Base-by-base conservation (phyloP, 2,113 vertebrate species). In the Oryzias curvinotus region DNA sequence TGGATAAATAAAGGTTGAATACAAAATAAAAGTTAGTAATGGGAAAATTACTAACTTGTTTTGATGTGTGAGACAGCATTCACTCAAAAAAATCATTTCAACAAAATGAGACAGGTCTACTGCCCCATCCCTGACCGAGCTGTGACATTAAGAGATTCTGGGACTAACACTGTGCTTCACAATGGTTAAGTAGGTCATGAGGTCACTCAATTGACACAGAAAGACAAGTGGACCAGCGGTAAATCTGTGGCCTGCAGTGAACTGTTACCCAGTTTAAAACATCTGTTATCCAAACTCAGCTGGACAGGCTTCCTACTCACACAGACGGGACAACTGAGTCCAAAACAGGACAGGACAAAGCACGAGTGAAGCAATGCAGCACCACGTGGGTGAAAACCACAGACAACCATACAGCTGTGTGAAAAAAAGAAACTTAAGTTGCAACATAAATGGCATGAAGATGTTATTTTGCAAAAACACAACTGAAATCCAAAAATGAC, bases 131-230 rank as follows among this genome's bases (percentile, higher is more conserved):
- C 36, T 36, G 36, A 12, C 3, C 7, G 10, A 52, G 49, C 26
- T 42, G 55, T 26, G 57, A 45, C 50, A 60, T 48, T 47, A 59
- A 68, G 62, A 54, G 42, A 76, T 85, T 89, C 80, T 85, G 79
- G 88, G 83, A 83, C 84, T 87, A 80, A 83, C 60, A 23, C 18
- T 53, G 41, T 59, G 48, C 53, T 57, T 46, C 56, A 55, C 48
- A 63, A 51, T 68, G 58, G 62, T 80, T 75, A 76, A 83, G 43
- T 78, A 42, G 57, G 64, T 47, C 85, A 80, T 79, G 85, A 78
- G 88, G 87, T 55, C 85, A 86, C 70, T 90, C 82, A 55, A 90
- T 90, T 53, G 66, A 36, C 57, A 36, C 49, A 57, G 71, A 80
- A 80, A 80, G 58, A 43, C 69, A 26, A 57, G 26, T 44, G 52